Percentiles rank a stretch among this genome's conserved stretches.
Conservation (phyloP, 2,888 invertebrate genomes). For the Frankliniella intonsa region DNA sequence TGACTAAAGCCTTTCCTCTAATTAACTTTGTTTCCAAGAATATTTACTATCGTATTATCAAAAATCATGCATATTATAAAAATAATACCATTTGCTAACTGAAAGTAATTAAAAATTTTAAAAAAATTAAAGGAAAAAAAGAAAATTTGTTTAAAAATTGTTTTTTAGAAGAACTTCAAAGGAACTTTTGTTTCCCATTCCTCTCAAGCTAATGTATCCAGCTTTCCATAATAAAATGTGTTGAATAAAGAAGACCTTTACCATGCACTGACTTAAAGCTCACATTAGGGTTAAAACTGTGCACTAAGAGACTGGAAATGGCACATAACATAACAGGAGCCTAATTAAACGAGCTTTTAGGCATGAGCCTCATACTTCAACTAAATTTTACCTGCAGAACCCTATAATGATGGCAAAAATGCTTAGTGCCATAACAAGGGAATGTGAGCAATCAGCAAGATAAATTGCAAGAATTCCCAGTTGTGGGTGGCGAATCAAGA, state of each 20-base stretch:
- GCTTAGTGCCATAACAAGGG: constrained; percentile 79
- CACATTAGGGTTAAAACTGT: neutral
- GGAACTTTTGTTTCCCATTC: neutral
- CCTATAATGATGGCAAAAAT: constrained; percentile 86
- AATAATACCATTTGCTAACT: neutral
- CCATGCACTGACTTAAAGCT: neutral
- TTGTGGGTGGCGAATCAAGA: constrained; percentile 80
- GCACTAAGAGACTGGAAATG: neutral
- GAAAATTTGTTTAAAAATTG: neutral
- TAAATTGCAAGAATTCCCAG: constrained; percentile 82
- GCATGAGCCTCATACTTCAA: constrained; percentile 32
- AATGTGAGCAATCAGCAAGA: constrained; percentile 86
- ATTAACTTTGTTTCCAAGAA: no score
- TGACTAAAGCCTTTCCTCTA: no score
- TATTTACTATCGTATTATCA: no score
- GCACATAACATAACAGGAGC: neutral
- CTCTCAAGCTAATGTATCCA: no score
- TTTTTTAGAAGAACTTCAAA: neutral
- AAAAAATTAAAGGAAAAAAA: neutral
- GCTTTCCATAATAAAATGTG: no score
- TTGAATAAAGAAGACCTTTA: neutral
- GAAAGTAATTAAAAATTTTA: neutral
- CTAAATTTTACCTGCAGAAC: constrained; percentile 68
- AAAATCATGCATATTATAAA: neutral
- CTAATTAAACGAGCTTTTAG: no score